phyloP scores from a whole-genome alignment of 1,140 invertebrate species.

The Penaeus vannamei region DNA sequence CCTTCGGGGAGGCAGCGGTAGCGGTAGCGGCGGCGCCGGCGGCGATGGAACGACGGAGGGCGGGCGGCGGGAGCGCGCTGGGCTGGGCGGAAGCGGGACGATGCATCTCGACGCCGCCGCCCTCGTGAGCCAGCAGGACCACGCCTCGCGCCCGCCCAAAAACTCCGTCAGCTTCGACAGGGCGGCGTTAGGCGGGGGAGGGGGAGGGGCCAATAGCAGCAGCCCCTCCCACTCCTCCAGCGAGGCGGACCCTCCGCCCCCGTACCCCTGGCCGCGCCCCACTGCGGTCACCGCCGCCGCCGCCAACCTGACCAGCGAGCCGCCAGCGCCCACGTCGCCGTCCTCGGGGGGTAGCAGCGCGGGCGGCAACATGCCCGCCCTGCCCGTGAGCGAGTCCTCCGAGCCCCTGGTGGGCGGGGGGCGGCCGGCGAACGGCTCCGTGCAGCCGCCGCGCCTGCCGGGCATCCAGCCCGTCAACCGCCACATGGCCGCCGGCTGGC shows the following conservation, averaged over 20 bases:
- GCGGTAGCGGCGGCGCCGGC: neutral
- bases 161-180: conserved; percentile 62
- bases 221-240: conserved; percentile 56
- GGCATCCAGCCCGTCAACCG: conserved; percentile 67
- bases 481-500: conserved; percentile 67
- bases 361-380: conserved; percentile 35
- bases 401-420: conserved; percentile 53
- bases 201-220: conserved; percentile 26
- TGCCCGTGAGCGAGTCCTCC: conserved; percentile 50
- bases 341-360: conserved; percentile 45
- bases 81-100: conserved; percentile 24
- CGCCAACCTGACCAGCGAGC: neutral
- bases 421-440: conserved; percentile 50
- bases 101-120: conserved; percentile 55
- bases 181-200: neutral
- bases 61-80: conserved; percentile 7
- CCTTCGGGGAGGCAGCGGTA: neutral
- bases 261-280: conserved; percentile 45
- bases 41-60: conserved; percentile 2
- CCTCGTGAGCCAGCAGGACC: conserved; percentile 32
- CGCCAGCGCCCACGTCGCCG: conserved; percentile 36
- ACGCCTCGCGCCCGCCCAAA: conserved; percentile 42
- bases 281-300: conserved; percentile 26
- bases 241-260: conserved; percentile 46
- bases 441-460: conserved; percentile 57